These are phyloP conservation scores for Astreopora myriophthalma DNA, from an alignment of 64 coral and sea anemone genomes.

Conservation along the genomic window DNA sequence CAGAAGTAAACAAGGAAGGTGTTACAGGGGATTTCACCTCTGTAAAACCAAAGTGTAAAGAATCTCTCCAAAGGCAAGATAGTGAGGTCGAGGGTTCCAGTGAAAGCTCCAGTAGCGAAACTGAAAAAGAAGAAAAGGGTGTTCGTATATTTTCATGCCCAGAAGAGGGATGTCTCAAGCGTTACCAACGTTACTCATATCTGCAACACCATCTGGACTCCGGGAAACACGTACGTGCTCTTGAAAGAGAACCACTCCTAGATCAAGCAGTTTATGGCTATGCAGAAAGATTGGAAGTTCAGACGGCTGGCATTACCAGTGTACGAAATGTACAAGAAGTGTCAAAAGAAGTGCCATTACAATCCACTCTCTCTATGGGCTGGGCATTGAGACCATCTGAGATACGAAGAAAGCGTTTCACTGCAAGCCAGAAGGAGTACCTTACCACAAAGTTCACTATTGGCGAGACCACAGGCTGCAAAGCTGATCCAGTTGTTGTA, in stretches of 20 bases:
- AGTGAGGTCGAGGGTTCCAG: neutral
- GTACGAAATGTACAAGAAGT: neutral
- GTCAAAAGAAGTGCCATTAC: neutral
- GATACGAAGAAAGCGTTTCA: slow-evolving; percentile 15
- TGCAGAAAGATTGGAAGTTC: slow-evolving; percentile 34
- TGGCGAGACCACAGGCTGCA: slow-evolving; percentile 26
- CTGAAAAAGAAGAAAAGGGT: neutral
- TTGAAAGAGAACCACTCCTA: slow-evolving; percentile 27
- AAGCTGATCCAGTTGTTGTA: slow-evolving; percentile 33
- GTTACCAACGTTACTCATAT: neutral
- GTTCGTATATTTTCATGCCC: neutral
- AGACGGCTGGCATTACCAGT: neutral
- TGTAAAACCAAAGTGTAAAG: neutral
- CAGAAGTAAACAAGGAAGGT: neutral
- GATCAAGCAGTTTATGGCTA: slow-evolving; percentile 48
- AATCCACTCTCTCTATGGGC: slow-evolving; percentile 19
- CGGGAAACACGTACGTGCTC: slow-evolving; percentile 10
- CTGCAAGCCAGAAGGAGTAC: slow-evolving; percentile 18
- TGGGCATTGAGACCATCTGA: neutral
- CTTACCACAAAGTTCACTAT: slow-evolving; percentile 15
- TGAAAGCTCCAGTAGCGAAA: neutral
- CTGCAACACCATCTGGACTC: slow-evolving; percentile 24
- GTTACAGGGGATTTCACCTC: neutral
- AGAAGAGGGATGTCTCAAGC: neutral
- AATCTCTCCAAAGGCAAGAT: neutral